Evolutionary conservation across 1,140 invertebrate genomes (phyloP).

Genomic region (Pachypeltis micranthus): DNA sequence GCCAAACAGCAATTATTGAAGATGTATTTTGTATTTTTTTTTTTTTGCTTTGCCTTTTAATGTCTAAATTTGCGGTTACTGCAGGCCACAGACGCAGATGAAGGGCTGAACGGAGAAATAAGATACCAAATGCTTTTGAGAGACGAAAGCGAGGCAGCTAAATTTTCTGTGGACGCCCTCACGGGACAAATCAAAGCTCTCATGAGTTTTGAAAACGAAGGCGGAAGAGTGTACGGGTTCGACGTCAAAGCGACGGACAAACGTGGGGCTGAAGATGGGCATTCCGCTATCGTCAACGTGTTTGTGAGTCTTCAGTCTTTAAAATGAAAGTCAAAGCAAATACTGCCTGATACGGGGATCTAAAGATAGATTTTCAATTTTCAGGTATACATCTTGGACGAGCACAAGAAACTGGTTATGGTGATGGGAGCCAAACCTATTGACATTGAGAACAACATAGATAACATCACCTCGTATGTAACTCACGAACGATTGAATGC

Average conservation of each 20-base stretch:
- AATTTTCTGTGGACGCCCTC: conserved; percentile 62
- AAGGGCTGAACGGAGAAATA: conserved; percentile 62
- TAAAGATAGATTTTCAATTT: no score
- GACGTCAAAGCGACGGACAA: conserved; percentile 79
- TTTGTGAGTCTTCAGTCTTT: conserved; percentile 49
- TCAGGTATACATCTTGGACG: conserved; percentile 68
- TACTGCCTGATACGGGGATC: no score
- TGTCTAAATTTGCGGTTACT: conserved; percentile 8
- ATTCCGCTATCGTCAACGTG: conserved; percentile 67
- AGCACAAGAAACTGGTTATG: conserved; percentile 63
- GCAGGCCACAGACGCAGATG: conserved; percentile 59
- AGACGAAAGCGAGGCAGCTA: conserved; percentile 45
- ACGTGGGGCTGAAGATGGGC: conserved; percentile 59
- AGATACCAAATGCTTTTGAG: conserved; percentile 57
- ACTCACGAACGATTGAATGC: neutral
- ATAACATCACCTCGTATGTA: conserved; percentile 52
- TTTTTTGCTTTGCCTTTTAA: no score
- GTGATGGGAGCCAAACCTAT: conserved; percentile 60
- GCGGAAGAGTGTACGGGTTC: conserved; percentile 64
- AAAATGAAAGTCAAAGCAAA: no score
- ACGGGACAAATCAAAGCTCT: conserved; percentile 61
- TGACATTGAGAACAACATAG: conserved; percentile 55
- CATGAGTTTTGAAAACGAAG: conserved; percentile 48
- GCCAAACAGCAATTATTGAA: no score
- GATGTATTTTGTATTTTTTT: no score